Conservation (phyloP, 1,140 invertebrate species). For the Polyergus mexicanus region DNA sequence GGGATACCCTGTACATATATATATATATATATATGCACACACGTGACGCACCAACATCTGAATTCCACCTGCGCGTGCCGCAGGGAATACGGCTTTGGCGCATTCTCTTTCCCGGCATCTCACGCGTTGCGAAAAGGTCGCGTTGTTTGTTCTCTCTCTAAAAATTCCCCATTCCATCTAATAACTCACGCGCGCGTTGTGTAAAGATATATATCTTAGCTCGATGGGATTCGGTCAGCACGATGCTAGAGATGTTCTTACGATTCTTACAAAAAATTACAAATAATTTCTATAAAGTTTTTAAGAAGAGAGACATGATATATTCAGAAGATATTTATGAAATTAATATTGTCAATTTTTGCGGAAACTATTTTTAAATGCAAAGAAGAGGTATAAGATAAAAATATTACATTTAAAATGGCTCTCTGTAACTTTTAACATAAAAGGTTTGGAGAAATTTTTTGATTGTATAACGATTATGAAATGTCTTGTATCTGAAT, state of each 20-base stretch:
- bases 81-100: constrained; percentile 74
- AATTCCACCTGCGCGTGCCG: constrained; percentile 75
- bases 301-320: not conserved
- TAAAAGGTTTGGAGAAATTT: not conserved
- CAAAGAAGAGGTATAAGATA: not conserved
- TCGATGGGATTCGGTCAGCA: constrained; percentile 25
- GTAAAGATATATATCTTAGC: constrained; percentile 10
- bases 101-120: constrained; percentile 45
- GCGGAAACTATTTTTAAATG: not conserved
- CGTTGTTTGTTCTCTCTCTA: constrained; percentile 28
- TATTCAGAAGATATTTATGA: not conserved
- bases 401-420: not conserved
- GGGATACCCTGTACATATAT: too few relatives aligned
- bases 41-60: constrained; percentile 66
- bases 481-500: not conserved
- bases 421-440: not conserved
- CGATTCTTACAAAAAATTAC: constrained; percentile 37
- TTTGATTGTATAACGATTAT: not conserved
- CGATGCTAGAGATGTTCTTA: constrained; percentile 31
- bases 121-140: constrained; percentile 69
- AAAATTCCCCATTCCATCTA: constrained; percentile 54
- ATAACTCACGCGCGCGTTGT: not conserved
- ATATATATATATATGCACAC: not conserved
- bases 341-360: not conserved
- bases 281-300: constrained; percentile 8